Conservation (phyloP, 2,888 invertebrate genomes). For the Leucoma salicis region DNA sequence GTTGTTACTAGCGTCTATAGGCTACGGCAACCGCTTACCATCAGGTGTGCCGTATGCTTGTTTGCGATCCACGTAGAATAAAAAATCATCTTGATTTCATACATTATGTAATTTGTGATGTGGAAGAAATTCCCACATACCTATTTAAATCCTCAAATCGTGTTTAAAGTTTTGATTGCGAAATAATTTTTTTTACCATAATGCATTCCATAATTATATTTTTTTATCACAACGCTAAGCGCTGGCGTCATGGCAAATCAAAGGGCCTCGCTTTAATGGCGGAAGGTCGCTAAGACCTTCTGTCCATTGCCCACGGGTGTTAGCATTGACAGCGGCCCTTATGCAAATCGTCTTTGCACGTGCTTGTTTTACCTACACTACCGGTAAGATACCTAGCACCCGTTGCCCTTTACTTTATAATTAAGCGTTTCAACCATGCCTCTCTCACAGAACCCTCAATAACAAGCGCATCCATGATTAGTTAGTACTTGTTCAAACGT, state of each 20-base stretch:
- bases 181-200: constrained; percentile 33
- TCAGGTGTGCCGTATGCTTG: not conserved
- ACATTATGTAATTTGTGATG: too few species aligned
- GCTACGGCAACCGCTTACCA: too few species aligned
- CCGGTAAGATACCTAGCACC: constrained; percentile 29
- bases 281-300: constrained; percentile 71
- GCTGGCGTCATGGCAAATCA: constrained; percentile 67
- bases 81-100: not conserved
- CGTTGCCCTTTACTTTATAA: constrained; percentile 33
- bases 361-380: constrained; percentile 41
- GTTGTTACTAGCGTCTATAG: too few species aligned
- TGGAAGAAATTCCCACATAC: too few species aligned
- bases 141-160: constrained; percentile 1
- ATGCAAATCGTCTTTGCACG: constrained; percentile 71
- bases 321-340: constrained; percentile 70
- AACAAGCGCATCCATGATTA: constrained; percentile 40
- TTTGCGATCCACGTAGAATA: not conserved
- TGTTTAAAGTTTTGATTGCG: constrained; percentile 29
- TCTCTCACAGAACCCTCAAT: constrained; percentile 47
- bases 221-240: constrained; percentile 41
- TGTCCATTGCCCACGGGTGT: constrained; percentile 54
- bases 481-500: constrained; percentile 43
- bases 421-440: constrained; percentile 36
- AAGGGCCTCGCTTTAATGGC: constrained; percentile 63
- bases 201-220: constrained; percentile 28